These are phyloP conservation scores for Orthonevra nobilis DNA, from an alignment of 2,888 invertebrate genomes.

Conservation along the genomic window DNA sequence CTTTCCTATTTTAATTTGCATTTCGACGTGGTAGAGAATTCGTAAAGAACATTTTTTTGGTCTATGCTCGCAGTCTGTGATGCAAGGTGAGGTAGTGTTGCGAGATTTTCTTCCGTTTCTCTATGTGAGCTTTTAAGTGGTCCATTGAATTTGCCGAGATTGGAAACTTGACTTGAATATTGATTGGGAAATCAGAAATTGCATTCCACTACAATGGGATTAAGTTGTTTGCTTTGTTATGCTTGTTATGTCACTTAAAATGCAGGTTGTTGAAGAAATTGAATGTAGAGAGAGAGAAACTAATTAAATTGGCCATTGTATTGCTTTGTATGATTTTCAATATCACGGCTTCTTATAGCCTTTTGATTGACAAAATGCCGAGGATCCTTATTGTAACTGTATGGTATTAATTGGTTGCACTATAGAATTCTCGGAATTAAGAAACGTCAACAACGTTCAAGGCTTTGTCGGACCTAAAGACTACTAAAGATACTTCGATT, in stretches of 20 bases:
- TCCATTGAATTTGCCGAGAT: slow-evolving; percentile 64
- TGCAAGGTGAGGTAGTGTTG: too few species aligned
- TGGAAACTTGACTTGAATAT: slow-evolving; percentile 66
- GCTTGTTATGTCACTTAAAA: slow-evolving; percentile 60
- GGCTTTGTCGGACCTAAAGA: too few species aligned
- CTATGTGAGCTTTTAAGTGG: slow-evolving; percentile 51
- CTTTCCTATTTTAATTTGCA: slow-evolving; percentile 54
- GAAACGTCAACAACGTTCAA: too few species aligned
- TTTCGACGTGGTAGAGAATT: slow-evolving; percentile 20
- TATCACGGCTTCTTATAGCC: slow-evolving; percentile 1
- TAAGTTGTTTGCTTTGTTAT: slow-evolving; percentile 59
- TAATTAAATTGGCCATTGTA: slow-evolving; percentile 45
- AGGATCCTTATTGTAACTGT: too few species aligned
- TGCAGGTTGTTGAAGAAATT: slow-evolving; percentile 49
- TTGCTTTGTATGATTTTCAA: too few species aligned
- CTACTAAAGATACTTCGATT: too few species aligned
- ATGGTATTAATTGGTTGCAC: too few species aligned
- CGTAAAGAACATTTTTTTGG: background rate
- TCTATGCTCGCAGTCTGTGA: too few species aligned
- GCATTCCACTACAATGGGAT: slow-evolving; percentile 59
- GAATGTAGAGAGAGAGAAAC: slow-evolving; percentile 30
- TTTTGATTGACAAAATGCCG: slow-evolving; percentile 7
- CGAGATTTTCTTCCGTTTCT: slow-evolving; percentile 41
- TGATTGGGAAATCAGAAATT: slow-evolving; percentile 63
- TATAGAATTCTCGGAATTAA: too few species aligned